A percentile compares a stretch with the other conserved stretches of the same genome.
Conservation (phyloP, 2,888 invertebrate species). For the Mactromeris polynyma region DNA sequence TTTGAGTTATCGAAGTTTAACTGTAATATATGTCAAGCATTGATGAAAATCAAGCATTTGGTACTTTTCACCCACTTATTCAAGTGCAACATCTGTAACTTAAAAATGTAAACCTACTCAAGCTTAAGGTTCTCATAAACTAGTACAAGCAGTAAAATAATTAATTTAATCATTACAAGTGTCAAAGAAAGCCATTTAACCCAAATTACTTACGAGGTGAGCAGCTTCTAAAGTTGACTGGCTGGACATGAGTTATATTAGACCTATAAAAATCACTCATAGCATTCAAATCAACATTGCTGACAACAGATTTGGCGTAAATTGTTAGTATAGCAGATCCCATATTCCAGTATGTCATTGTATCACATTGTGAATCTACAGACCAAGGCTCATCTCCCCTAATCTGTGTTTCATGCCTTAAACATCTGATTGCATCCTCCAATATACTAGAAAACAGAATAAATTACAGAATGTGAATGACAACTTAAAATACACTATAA, state of each 20-base stretch:
- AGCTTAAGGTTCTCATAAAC: too few species aligned
- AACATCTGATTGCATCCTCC: slow-evolving; percentile 21
- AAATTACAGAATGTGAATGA: not conserved
- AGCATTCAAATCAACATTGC: not conserved
- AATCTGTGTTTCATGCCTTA: not conserved
- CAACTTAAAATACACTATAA: not conserved
- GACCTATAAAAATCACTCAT: not conserved
- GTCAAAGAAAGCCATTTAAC: too few species aligned
- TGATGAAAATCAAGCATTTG: too few species aligned
- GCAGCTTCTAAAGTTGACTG: not conserved
- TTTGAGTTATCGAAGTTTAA: too few species aligned
- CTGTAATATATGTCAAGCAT: too few species aligned
- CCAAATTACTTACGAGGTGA: slow-evolving; percentile 5
- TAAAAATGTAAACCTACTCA: too few species aligned
- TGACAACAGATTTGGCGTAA: not conserved
- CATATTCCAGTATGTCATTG: not conserved
- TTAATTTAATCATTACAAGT: too few species aligned
- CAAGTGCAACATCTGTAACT: too few species aligned
- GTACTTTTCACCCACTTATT: too few species aligned
- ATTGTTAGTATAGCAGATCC: not conserved
- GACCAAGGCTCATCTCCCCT: not conserved
- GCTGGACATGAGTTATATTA: not conserved
- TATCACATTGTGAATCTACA: not conserved
- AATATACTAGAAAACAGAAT: not conserved
- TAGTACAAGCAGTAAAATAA: too few species aligned